Evolutionary conservation across 2,113 vertebrate genomes (phyloP), one percentile per base, ranked within the genome.

Genomic region (Bufo bufo): DNA sequence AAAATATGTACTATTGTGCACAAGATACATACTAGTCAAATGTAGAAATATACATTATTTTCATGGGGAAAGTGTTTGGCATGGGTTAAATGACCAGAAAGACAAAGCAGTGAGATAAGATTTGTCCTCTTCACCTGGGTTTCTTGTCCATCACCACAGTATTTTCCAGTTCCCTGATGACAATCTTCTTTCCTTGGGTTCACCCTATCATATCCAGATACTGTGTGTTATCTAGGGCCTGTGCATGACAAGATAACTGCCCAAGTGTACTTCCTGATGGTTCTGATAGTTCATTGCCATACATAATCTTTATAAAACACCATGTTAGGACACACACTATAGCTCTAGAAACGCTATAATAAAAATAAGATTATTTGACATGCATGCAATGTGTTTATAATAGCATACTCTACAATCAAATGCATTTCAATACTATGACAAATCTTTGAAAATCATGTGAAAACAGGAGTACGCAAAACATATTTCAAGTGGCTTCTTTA

Each of bases 181-280:
- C 49, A 87, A 87, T 87, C 77, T 54, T n/a, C n/a, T 77, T 69
- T 87, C 77, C 65, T 58, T 87, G 65, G 69, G 77, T 65, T 71
- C 79, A 65, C 14, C 13, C 50, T 87, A 71, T 87, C 85, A 80
- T 23, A 72, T 10, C 43, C 54, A 72, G 86, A 87, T 72, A 82
- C 66, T 54, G 77, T 17, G 16, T 80, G 43, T 80, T 87, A 87
- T 87, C 85, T 87, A 65, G 23, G 20, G 61, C n/a, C 59, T 87
- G 78, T 23, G 65, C 86, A 80, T 82, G 20, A 82, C 77, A 87
- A 87, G 85, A 87, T 87, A 87, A 87, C 77, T 87, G 77, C 19
- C 77, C 78, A 66, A 78, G 43, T 87, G 65, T n/a, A 17, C 77
- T 82, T 87, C 86, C 78, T 81, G 86, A 80, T 58, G 43, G 16